phyloP scores from a whole-genome alignment of 2,797 vertebrate genomes.

The Acanthiza pusilla region DNA sequence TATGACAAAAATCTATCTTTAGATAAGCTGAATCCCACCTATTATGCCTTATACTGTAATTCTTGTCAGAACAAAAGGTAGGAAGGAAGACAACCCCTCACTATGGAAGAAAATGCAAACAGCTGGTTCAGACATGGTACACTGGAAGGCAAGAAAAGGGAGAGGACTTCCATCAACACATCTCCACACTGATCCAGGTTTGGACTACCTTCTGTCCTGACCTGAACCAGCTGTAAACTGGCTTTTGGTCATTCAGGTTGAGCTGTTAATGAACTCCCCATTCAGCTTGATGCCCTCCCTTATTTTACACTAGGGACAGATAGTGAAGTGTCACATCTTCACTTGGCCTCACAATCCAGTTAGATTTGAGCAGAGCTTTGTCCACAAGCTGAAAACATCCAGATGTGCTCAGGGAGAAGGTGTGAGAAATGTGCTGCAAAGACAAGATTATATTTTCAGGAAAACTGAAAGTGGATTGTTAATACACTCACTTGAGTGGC shows the following conservation, averaged over 20 bases:
- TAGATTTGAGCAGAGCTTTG: background rate
- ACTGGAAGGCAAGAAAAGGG: background rate
- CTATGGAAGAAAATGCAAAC: background rate
- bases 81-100: background rate
- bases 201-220: background rate
- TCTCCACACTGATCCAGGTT: background rate
- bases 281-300: background rate
- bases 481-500: background rate
- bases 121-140: background rate
- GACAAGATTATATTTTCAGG: background rate
- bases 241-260: background rate
- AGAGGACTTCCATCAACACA: background rate
- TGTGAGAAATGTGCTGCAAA: background rate
- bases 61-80: background rate
- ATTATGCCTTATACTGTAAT: background rate
- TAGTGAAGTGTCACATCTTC: background rate
- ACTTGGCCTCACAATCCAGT: background rate
- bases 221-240: background rate
- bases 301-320: background rate
- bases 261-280: background rate
- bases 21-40: background rate
- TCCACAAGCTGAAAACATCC: background rate
- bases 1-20: background rate
- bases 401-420: background rate
- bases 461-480: background rate